phyloP scores from a whole-genome alignment of 2,888 invertebrate genomes.

The Dione vanillae region DNA sequence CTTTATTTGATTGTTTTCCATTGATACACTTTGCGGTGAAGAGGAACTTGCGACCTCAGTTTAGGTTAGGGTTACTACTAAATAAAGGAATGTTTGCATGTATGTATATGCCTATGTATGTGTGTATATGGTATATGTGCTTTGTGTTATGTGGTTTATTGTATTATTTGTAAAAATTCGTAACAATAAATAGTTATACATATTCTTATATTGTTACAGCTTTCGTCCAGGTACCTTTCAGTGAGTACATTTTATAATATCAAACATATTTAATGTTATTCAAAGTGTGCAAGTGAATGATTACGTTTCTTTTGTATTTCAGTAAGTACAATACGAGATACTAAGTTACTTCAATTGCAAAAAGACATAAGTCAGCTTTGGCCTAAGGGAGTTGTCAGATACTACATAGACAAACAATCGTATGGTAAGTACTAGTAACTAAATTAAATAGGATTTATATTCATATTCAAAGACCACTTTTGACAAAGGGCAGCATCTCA shows the following conservation, averaged over 20 bases:
- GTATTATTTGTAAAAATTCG: neutral
- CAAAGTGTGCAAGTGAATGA: neutral
- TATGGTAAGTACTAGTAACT: constrained; percentile 47
- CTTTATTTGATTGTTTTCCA: too few species aligned
- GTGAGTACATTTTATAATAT: constrained; percentile 22
- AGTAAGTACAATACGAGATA: constrained; percentile 29
- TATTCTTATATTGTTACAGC: constrained; percentile 12
- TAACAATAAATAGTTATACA: neutral
- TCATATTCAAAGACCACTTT: too few species aligned
- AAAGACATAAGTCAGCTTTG: constrained; percentile 41
- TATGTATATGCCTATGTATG: neutral
- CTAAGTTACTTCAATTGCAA: constrained; percentile 26
- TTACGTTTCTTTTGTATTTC: neutral
- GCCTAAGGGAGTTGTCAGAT: constrained; percentile 50
- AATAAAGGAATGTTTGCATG: too few species aligned
- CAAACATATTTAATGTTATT: neutral
- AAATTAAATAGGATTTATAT: neutral
- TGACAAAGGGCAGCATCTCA: too few species aligned
- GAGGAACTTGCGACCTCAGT: too few species aligned
- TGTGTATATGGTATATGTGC: neutral
- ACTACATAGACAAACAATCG: constrained; percentile 45
- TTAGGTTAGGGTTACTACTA: too few species aligned
- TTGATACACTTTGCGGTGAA: too few species aligned
- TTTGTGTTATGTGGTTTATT: neutral
- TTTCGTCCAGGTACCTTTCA: constrained; percentile 30